Conservation (phyloP, 2,113 vertebrate genomes). For the Promerops cafer region DNA sequence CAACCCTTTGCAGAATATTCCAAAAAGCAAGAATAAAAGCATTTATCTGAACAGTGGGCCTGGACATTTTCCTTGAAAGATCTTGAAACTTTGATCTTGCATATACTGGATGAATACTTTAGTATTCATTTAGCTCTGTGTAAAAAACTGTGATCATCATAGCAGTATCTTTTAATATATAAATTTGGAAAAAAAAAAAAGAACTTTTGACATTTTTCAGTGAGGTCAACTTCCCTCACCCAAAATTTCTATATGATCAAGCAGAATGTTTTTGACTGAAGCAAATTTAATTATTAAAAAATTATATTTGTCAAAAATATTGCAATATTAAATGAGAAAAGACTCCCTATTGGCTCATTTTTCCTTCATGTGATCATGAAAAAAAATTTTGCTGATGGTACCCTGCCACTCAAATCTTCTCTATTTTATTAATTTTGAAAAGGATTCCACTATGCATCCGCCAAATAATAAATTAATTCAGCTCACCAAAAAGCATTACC, state of each 20-base stretch:
- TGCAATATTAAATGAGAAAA: not conserved
- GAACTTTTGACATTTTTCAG: not conserved
- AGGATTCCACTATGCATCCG: not conserved
- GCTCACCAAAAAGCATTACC: not conserved
- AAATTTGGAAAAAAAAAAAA: rapidly evolving
- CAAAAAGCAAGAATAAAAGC: not conserved
- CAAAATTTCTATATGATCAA: not conserved
- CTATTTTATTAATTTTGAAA: not conserved
- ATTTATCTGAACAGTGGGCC: not conserved
- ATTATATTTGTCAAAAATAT: not conserved
- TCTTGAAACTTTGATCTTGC: not conserved
- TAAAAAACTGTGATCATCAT: not conserved
- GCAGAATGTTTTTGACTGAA: not conserved
- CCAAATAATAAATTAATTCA: not conserved
- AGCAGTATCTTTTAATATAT: not conserved
- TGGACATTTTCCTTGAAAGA: not conserved
- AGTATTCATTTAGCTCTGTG: too few species aligned
- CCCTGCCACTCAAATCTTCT: not conserved
- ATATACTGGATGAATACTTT: not conserved
- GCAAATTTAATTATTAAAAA: not conserved
- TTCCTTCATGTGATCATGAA: not conserved
- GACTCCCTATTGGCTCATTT: not conserved
- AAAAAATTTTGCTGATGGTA: not conserved
- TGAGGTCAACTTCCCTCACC: rapidly evolving
- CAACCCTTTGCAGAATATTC: not conserved